Evolutionary conservation across 2,797 vertebrate species (phyloP), one percentile per base, ranked within the genome.

Genomic region (Siniperca scherzeri): DNA sequence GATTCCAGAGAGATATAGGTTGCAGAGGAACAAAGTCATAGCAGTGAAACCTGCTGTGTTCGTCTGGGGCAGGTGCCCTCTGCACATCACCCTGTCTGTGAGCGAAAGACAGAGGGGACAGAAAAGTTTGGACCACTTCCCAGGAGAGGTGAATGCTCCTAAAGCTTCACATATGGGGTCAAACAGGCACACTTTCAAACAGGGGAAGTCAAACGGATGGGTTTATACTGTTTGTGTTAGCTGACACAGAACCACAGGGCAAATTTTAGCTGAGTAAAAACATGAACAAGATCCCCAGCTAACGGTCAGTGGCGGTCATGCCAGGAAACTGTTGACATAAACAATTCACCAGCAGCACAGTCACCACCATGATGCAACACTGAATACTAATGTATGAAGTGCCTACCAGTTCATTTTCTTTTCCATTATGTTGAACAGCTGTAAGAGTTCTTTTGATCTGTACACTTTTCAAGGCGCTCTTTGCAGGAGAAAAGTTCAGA

Each of bases 21-120:
- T 48, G 44, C 33, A 57, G 42, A 46, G 61, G 30, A 77, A 80
- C 83, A 89, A 87, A 87, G 88, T 89, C 83, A 69, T 1, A 73
- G 80, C 86, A 61, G 78, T 72, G 61, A 76, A 71, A 81, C 57
- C 83, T 89, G 82, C 87, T 90, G 91, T 81, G 89, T 50, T 27
- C 77, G 76, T 75, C 60, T 33, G 72, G 81, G 74, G 72, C 66
- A 66, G 72, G 81, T 86, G 89, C 78, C 92, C 93, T 89, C 91
- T 93, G 84, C 33, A 67, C 3, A 50, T 86, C 90, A 86, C 16
- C 56, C 73, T 78, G 48, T 68, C 68, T 67, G 75, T 33, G 70
- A 77, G 66, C 0, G 30, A 80, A 38, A 72, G 64, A 81, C 62
- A 52, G 33, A 67, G 44, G 75, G n/a, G 79, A 92, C 66, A 59